These are phyloP conservation scores for Semnornis frantzii DNA, from an alignment of 2,113 vertebrate species.

Conservation along the genomic window DNA sequence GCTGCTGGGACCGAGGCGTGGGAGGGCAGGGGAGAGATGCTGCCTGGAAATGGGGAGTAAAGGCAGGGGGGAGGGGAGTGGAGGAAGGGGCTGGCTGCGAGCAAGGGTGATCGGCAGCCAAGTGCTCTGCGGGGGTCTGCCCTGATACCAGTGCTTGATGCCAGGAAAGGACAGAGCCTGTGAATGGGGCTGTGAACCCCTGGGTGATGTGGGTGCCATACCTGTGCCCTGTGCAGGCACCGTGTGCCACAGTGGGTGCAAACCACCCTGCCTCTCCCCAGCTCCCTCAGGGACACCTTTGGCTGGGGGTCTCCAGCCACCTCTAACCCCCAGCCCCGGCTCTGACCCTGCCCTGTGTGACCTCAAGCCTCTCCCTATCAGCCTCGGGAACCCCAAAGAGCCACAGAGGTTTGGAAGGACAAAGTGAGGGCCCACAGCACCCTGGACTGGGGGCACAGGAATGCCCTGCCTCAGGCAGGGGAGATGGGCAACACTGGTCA, in stretches of 20 bases:
- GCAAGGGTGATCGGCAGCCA: fast-evolving
- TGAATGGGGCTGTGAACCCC: background rate
- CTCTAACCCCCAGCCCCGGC: background rate
- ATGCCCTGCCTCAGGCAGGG: background rate
- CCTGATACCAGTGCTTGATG: background rate
- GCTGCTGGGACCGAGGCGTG: background rate
- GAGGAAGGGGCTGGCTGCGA: background rate
- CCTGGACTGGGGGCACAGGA: background rate
- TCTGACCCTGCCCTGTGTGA: background rate
- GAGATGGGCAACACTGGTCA: background rate
- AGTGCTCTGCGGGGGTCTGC: background rate
- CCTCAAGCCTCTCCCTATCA: background rate
- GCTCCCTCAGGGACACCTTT: background rate
- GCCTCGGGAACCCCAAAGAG: background rate
- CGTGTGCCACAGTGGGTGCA: fast-evolving
- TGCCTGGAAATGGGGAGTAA: conserved; percentile 1
- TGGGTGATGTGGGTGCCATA: fast-evolving
- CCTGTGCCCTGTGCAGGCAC: background rate
- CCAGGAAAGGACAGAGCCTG: background rate
- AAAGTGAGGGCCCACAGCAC: background rate
- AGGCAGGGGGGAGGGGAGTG: background rate
- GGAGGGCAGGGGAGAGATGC: background rate
- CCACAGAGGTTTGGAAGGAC: fast-evolving
- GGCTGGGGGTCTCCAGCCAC: background rate
- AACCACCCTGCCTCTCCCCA: fast-evolving